These are phyloP conservation scores for Lanius ludovicianus DNA, from an alignment of 2,113 vertebrate species.

Conservation along the genomic window DNA sequence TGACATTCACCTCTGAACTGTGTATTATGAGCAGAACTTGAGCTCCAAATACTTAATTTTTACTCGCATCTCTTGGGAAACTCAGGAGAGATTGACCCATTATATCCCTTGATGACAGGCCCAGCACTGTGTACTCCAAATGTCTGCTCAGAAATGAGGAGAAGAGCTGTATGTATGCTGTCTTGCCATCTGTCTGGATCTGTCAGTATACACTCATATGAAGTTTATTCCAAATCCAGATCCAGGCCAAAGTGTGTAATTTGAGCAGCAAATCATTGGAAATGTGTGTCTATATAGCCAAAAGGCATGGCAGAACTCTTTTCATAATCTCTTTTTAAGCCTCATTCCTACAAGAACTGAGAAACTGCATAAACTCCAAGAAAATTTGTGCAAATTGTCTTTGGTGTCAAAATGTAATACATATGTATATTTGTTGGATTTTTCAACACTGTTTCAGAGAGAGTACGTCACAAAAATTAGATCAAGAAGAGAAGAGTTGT, in stretches of 20 bases:
- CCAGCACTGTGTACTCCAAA: not conserved
- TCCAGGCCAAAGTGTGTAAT: not conserved
- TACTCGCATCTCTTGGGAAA: not conserved
- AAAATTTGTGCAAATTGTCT: not conserved
- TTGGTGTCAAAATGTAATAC: not conserved
- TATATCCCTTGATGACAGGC: not conserved
- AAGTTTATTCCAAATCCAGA: not conserved
- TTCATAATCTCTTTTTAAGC: not conserved
- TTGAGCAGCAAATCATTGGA: not conserved
- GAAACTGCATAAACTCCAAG: not conserved
- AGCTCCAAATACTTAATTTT: not conserved
- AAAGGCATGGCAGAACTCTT: not conserved
- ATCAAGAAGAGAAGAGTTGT: not conserved
- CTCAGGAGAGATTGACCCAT: not conserved
- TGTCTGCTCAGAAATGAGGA: not conserved
- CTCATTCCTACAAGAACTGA: not conserved
- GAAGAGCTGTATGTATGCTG: not conserved
- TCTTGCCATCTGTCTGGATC: not conserved
- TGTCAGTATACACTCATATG: not conserved
- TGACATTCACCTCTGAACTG: not conserved
- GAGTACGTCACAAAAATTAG: not conserved
- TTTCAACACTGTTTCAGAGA: not conserved
- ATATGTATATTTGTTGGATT: not conserved
- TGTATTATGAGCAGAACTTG: not conserved
- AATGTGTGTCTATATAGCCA: not conserved